A percentile compares a stretch with the other conserved stretches of the same genome.
Evolutionary conservation across 1,140 invertebrate species (phyloP).

Genomic region (Agrypnia vestita): DNA sequence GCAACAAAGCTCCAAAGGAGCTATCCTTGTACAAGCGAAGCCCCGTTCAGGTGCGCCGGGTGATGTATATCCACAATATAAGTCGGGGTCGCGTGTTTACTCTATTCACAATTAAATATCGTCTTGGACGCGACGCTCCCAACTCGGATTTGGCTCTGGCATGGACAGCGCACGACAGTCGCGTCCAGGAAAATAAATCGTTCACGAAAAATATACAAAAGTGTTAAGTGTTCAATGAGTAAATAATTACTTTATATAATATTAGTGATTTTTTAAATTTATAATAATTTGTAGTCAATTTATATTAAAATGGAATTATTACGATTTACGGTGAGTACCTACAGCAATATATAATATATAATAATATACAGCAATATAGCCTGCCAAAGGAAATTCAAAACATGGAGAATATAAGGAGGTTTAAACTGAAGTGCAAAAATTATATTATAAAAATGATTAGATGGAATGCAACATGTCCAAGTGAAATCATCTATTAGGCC

Average conservation of each 20-base stretch:
- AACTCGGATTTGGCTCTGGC: constrained; percentile 1
- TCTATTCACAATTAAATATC: constrained; percentile 57
- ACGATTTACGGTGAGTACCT: constrained; percentile 8
- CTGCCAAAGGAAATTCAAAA: no score
- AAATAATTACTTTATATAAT: not conserved
- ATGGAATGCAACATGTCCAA: no score
- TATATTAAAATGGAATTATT: constrained; percentile 2
- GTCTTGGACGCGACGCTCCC: constrained; percentile 44
- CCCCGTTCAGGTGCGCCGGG: constrained; percentile 27
- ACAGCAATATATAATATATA: no score
- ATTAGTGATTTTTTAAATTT: not conserved
- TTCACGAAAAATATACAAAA: not conserved
- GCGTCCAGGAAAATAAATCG: not conserved
- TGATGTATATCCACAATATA: constrained; percentile 48
- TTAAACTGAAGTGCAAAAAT: no score
- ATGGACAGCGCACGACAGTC: not conserved
- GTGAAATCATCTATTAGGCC: no score
- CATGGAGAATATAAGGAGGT: no score
- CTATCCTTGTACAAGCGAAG: not conserved
- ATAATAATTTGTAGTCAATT: not conserved
- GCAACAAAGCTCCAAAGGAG: not conserved
- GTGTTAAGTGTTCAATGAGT: not conserved
- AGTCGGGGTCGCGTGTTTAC: constrained; percentile 57
- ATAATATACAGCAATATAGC: no score
- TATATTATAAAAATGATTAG: no score